Base-by-base conservation (phyloP, 1,140 invertebrate species). In the Colletes latitarsis region DNA sequence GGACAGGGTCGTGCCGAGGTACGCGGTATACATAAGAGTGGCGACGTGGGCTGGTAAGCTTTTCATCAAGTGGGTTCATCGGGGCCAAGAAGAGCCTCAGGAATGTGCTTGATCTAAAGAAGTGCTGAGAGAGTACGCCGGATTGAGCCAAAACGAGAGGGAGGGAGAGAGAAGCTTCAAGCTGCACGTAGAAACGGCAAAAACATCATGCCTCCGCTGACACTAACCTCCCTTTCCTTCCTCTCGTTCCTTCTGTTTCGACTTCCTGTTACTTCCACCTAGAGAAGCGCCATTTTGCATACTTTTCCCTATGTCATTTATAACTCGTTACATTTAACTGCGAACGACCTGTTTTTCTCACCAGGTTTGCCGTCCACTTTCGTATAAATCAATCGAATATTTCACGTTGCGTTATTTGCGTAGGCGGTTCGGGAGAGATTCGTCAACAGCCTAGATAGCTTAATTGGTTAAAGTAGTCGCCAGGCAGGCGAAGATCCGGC, bases 21-120 rank as follows among this genome's bases (percentile, higher is more conserved):
- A 75, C 71, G 19, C n/a, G 52, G 67, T 53, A 63, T 79, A 77
- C 76, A 58, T 53, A 85, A 85, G 75, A 86, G 68, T 66, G 66
- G 57, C 60, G 73, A 88, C 88, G 87, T 89, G 82, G 85, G 85
- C 82, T 83, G 88, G 88, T 64, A 81, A 84, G 88, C 88, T 90
- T 91, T 92, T 90, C 91, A 92, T 92, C 91, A 90, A 91, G 91
- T 83, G 89, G 83, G 91, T 92, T 93, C 91, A 92, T 92, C 92
- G 90, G 87, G 91, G 91, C 91, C 91, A 92, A 87, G 84, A 88
- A 78, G 84, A 87, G 82, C 82, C 87, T 82, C 83, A 77, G 82
- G 89, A 92, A 92, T 93, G 91, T 84, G 85, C 82, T 76, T 81
- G 87, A 87, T 89, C 89, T 84, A 84, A 92, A 92, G 85, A 89